Evolutionary conservation across 2,113 vertebrate genomes (phyloP).

Genomic region (Carollia perspicillata): DNA sequence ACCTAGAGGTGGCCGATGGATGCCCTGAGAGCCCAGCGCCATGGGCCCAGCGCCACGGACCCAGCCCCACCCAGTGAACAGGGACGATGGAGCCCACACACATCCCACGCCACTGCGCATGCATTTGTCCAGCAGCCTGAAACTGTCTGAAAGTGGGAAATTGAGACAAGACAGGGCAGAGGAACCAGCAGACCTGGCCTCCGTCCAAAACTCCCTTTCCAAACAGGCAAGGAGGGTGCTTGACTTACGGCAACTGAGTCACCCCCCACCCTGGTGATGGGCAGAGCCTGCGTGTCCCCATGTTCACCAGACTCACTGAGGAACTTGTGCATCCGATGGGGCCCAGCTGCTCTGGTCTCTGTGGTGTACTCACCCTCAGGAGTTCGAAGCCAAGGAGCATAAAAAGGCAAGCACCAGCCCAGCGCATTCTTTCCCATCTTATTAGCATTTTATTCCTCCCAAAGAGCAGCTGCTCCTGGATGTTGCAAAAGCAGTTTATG

Average conservation of each 20-base stretch:
- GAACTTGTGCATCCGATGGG: neutral
- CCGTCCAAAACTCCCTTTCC: slow-evolving; percentile 47
- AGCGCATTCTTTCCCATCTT: neutral
- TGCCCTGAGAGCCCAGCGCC: fast-evolving
- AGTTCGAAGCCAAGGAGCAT: neutral
- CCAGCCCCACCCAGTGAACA: neutral
- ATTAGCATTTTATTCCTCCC: neutral
- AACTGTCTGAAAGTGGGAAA: neutral
- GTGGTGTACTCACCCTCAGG: slow-evolving; percentile 40
- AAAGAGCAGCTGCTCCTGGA: slow-evolving; percentile 56
- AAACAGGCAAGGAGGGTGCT: neutral
- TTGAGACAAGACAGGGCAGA: slow-evolving; percentile 28
- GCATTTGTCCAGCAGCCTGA: neutral
- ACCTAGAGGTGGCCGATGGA: neutral
- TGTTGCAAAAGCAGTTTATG: slow-evolving; percentile 48
- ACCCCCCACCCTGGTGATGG: neutral
- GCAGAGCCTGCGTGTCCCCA: neutral
- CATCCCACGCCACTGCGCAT: neutral
- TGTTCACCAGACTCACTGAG: neutral
- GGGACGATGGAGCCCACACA: slow-evolving; percentile 39
- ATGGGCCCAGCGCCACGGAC: neutral
- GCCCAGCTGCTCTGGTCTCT: slow-evolving; percentile 59
- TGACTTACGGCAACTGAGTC: neutral
- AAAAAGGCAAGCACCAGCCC: neutral
- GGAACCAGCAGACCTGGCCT: slow-evolving; percentile 36